Evolutionary conservation across 2,888 invertebrate species (phyloP).

Genomic region (Pheosia tremula): DNA sequence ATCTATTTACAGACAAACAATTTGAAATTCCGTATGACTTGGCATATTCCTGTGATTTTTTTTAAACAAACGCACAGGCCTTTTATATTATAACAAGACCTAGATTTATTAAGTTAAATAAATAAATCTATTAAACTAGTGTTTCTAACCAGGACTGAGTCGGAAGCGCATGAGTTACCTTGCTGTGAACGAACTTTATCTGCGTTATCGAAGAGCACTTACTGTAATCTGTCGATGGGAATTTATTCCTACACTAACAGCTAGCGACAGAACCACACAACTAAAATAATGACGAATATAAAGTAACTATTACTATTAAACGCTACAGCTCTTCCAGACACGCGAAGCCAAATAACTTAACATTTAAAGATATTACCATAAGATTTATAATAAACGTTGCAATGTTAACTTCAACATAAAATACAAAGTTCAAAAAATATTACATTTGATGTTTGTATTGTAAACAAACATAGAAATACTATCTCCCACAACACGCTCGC

Average conservation of each 20-base stretch:
- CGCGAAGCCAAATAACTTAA: background rate
- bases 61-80: slow-evolving; percentile 71
- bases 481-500: slow-evolving; percentile 15
- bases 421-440: slow-evolving; percentile 18
- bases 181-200: slow-evolving; percentile 66
- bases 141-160: slow-evolving; percentile 29
- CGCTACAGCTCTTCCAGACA: background rate
- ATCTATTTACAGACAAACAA: slow-evolving; percentile 50
- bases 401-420: slow-evolving; percentile 9
- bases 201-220: slow-evolving; percentile 62
- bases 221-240: slow-evolving; percentile 63
- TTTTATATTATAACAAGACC: slow-evolving; percentile 8
- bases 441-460: slow-evolving; percentile 37
- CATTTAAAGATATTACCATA: background rate
- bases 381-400: background rate
- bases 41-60: slow-evolving; percentile 62
- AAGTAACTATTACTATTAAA: background rate
- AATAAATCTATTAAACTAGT: no score
- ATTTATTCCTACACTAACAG: slow-evolving; percentile 52
- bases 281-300: slow-evolving; percentile 33
- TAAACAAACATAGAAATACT: slow-evolving; percentile 25
- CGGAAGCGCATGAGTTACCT: slow-evolving; percentile 48
- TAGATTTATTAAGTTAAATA: slow-evolving; percentile 5
- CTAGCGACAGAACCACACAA: slow-evolving; percentile 37
- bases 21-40: slow-evolving; percentile 61